Percentiles rank a stretch among this genome's conserved stretches.
Evolutionary conservation across 1,140 invertebrate genomes (phyloP).

Genomic region (Caenorhabditis latens): DNA sequence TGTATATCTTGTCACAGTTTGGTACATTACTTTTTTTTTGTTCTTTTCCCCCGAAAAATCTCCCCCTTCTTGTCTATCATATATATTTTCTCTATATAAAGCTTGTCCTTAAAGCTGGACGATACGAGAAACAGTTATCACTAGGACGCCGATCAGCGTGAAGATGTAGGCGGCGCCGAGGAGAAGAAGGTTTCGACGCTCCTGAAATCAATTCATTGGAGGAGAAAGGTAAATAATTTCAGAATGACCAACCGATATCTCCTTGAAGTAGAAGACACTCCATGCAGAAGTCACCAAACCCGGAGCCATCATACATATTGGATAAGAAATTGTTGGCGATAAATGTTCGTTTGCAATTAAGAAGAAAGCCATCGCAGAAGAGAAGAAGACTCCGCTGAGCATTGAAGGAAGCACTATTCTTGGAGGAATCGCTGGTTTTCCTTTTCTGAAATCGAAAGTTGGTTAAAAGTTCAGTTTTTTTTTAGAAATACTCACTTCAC

Average conservation of each 20-base stretch:
- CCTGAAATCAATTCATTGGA: slow-evolving; percentile 18
- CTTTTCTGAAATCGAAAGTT: neutral
- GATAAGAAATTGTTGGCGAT: slow-evolving; percentile 49
- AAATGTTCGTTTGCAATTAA: slow-evolving; percentile 36
- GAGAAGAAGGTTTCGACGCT: slow-evolving; percentile 17
- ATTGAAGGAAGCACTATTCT: slow-evolving; percentile 33
- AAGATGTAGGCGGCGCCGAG: slow-evolving; percentile 25
- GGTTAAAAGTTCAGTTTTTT: neutral
- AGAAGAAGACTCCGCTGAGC: slow-evolving; percentile 13
- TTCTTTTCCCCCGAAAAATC: neutral
- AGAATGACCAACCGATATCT: neutral
- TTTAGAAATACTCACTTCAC: neutral
- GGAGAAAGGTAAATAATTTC: neutral
- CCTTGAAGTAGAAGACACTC: slow-evolving; percentile 53
- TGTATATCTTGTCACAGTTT: slow-evolving; percentile 53
- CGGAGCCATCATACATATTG: slow-evolving; percentile 39
- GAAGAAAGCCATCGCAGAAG: slow-evolving; percentile 15
- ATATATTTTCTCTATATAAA: slow-evolving; percentile 39
- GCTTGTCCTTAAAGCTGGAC: slow-evolving; percentile 40
- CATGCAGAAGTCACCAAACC: slow-evolving; percentile 40
- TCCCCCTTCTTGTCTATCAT: slow-evolving; percentile 1
- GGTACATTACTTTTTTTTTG: slow-evolving; percentile 13
- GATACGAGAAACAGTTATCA: neutral
- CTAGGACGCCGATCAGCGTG: slow-evolving; percentile 39
- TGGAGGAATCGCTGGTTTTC: neutral